Evolutionary conservation across 2,888 invertebrate genomes (phyloP).

Genomic region (Troides aeacus): DNA sequence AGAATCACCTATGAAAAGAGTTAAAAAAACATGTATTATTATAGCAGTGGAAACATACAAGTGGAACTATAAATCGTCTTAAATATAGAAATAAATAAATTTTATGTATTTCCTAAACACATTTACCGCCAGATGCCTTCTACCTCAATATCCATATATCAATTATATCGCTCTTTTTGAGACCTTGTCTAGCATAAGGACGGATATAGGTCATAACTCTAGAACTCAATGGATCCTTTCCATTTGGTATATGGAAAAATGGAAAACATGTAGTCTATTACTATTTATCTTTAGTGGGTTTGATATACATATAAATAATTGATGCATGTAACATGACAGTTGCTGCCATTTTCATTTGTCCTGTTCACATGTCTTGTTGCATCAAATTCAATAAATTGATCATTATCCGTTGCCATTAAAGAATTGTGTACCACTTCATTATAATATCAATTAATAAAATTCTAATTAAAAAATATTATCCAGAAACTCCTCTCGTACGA

Average conservation of each 20-base stretch:
- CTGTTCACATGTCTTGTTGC: no score
- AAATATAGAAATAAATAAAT: neutral
- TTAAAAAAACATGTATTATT: no score
- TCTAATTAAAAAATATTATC: neutral
- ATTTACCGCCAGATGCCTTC: neutral
- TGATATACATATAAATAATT: neutral
- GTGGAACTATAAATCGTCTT: neutral
- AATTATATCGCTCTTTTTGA: neutral
- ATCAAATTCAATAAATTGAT: no score
- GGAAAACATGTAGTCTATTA: neutral
- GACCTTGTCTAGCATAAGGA: neutral
- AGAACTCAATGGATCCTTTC: neutral
- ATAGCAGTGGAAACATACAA: no score
- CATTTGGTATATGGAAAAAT: neutral
- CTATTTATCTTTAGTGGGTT: neutral
- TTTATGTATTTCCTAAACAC: neutral
- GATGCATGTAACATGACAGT: no score
- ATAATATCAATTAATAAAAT: neutral
- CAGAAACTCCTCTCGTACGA: neutral
- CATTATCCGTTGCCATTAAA: no score
- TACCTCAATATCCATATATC: conserved; percentile 1
- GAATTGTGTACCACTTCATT: no score
- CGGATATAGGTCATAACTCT: neutral
- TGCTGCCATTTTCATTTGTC: no score
- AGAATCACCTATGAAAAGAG: no score